Evolutionary conservation across 2,797 vertebrate genomes (phyloP), one percentile per base, ranked within the genome.

Genomic region (Diplodus puntazzo): DNA sequence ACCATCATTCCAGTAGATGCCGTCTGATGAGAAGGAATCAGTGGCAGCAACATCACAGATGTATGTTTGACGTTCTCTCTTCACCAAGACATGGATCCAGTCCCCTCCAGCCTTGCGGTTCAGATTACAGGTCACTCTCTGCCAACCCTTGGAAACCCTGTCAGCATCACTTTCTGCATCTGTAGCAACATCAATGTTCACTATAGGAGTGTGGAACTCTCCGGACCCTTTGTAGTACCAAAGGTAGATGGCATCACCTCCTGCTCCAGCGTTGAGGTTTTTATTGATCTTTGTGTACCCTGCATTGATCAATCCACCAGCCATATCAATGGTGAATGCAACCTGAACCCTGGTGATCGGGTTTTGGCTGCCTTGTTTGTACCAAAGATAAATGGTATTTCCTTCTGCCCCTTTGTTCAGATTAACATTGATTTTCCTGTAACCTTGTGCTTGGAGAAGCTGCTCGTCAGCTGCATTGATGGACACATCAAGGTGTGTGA

Each of bases 31-130:
- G 27, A 27, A 27, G 27, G 27, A 27, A 27, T 27, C 18, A 2
- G 21, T 69, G 63, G 63, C 77, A 25, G 0, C n/a, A 48, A 83
- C 58, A 0, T 83, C 53, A 48, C 68, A 73, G 58, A 83, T 39
- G 39, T 54, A 73, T 3, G 58, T 69, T 17, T 16, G 25, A 1
- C 34, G 43, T 48, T 49, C 55, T 74, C 75, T 79, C 72, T 63
- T 70, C 66, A 79, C 13, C 62, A 50, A 83, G 25, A 2, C 0
- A 2, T 68, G 0, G 43, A 68, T 14, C 63, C 21, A 46, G 0
- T 10, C 9, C 10, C 67, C 68, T 11, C 0, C 0, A 14, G 8
- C 6, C 0, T 0, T 0, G 0, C 23, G 64, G 54, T 50, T 74
- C 70, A 80, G 46, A 57, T 86, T 42, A 50, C 55, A 72, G 53